Conservation (phyloP, 1,140 invertebrate genomes). For the Argopecten irradians region DNA sequence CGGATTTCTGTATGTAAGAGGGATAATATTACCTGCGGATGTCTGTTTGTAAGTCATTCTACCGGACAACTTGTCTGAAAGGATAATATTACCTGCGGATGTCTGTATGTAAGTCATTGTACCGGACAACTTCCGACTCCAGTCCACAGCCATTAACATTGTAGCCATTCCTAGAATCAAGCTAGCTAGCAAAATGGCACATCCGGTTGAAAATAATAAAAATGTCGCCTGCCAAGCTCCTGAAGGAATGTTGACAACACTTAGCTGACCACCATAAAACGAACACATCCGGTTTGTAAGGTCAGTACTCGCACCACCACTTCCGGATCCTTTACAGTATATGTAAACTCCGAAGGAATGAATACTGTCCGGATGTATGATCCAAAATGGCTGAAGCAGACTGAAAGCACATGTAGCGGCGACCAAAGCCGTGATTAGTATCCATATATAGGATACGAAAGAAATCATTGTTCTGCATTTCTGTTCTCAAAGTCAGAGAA, state of each 20-base stretch:
- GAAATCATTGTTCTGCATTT: background rate
- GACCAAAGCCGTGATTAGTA: background rate
- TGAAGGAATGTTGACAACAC: constrained; percentile 6
- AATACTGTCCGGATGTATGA: background rate
- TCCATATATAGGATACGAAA: constrained; percentile 17
- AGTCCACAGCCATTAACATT: background rate
- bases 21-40: constrained; percentile 5
- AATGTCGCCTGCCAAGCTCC: background rate
- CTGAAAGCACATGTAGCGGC: background rate
- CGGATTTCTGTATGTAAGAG: too few species aligned
- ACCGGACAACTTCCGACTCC: background rate
- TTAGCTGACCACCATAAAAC: background rate
- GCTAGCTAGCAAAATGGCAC: background rate
- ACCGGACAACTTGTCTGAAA: too few species aligned
- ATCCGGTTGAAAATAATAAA: constrained; percentile 16
- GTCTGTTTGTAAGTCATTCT: background rate
- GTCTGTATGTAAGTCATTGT: background rate
- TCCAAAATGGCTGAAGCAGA: constrained; percentile 14
- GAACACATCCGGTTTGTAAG: background rate
- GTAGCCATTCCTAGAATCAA: background rate
- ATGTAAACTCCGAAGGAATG: background rate
- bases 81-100: background rate
- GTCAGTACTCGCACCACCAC: background rate
- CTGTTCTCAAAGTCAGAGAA: background rate
- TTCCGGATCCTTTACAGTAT: background rate